Evolutionary conservation across 2,888 invertebrate species (phyloP), one percentile per base, ranked within the genome.

Genomic region (Tanypteryx hageni): DNA sequence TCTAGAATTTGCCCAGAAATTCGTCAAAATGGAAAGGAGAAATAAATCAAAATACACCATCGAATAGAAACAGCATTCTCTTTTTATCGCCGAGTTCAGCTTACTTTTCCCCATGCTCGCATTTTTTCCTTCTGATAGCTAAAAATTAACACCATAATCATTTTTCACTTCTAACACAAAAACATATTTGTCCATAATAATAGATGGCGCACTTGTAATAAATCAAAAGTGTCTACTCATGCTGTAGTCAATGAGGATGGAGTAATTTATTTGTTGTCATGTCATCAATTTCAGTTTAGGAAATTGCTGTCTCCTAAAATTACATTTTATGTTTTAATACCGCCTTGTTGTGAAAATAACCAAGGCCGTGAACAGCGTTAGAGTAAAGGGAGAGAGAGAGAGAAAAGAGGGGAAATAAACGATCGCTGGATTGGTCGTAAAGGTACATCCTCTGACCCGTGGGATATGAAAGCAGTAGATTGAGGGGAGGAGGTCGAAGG

Each of bases 281-380:
- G 89, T 89, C 89, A 89, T 89, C 89, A 89, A 89, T 89, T 89
- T 64, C 89, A 89, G 89, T 89, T 89, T 61, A 56, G 64, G 44
- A 68, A 89, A 89, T 18, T 56, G 64, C 64, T n/a, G 18, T 89
- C 89, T n/a, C 64, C n/a, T 44, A 64, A 64, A 61, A 64, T 68
- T 44, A 64, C 27, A n/a, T 57, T 83, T 27, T 57, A 57, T 83
- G 56, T 61, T 18, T 27, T n/a, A 68, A 64, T 64, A 44, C 44
- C 89, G n/a, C 89, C 89, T 64, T 64, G 89, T 68, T 59, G 86
- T 31, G 86, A 61, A 86, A 31, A 86, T 86, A 61, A 57, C 31
- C 83, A 16, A 83, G 14, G 89, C 64, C n/a, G 44, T n/a, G 89
- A 18, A 1, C 10, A 56, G 57, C n/a, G 83, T 22, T n/a, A n/a